A percentile compares a stretch with the other conserved stretches of the same genome.
phyloP scores from a whole-genome alignment of 1,140 invertebrate genomes.

The Aphis gossypii region DNA sequence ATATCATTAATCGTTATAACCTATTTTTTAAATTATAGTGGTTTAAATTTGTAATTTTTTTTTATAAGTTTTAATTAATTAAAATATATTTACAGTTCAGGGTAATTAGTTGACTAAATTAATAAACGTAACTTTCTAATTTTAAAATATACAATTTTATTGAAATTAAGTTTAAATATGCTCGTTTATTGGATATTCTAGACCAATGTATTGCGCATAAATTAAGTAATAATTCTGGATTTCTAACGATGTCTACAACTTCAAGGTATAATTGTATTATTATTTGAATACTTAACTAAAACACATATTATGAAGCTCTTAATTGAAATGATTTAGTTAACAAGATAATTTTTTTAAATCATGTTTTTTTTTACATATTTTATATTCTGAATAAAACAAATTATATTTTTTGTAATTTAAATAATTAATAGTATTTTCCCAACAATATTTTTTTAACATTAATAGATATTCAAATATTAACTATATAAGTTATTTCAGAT shows the following conservation, averaged over 20 bases:
- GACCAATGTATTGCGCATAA: constrained; percentile 2
- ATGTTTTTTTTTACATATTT: too few relatives aligned
- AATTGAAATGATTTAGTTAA: too few relatives aligned
- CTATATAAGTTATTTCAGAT: background rate
- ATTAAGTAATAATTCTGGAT: constrained; percentile 29
- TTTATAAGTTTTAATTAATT: background rate
- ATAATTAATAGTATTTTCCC: background rate
- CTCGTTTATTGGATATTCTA: background rate
- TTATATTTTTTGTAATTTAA: background rate
- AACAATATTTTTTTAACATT: background rate
- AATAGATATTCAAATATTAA: too few relatives aligned
- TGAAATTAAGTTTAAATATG: background rate
- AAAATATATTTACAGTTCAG: background rate
- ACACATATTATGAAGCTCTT: too few relatives aligned
- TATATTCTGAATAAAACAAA: background rate
- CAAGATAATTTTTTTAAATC: too few relatives aligned
- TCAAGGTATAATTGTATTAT: background rate
- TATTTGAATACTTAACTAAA: background rate
- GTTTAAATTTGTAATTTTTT: background rate
- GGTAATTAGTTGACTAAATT: background rate
- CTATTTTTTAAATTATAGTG: background rate
- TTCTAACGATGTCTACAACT: constrained; percentile 26
- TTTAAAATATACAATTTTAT: background rate
- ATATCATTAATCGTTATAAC: background rate
- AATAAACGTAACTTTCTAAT: background rate